Percentiles rank a stretch among this genome's conserved stretches.
Evolutionary conservation across 1,140 invertebrate genomes (phyloP).

Genomic region (Solen grandis): DNA sequence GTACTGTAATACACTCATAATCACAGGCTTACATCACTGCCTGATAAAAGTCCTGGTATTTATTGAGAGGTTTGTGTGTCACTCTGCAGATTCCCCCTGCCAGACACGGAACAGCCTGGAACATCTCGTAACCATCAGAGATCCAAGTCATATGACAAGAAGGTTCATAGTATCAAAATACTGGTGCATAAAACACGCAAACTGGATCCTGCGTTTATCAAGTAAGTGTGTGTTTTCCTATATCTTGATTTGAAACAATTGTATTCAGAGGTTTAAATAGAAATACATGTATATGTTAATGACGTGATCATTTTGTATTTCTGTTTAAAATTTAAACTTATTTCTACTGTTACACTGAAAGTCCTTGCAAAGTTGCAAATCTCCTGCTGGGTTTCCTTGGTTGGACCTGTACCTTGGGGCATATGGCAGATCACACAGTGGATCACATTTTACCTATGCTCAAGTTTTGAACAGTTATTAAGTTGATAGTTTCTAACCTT

Average conservation of each 20-base stretch:
- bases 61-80: too few species aligned
- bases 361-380: too few species aligned
- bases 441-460: too few species aligned
- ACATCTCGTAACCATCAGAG: slow-evolving; percentile 46
- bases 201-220: slow-evolving; percentile 75
- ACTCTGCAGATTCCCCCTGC: slow-evolving; percentile 63
- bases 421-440: too few species aligned
- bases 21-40: too few species aligned
- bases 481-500: too few species aligned
- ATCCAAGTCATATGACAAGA: slow-evolving; percentile 49
- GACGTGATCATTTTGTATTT: neutral
- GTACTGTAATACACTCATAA: too few species aligned
- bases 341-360: too few species aligned
- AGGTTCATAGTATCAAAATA: slow-evolving; percentile 67
- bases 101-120: slow-evolving; percentile 53
- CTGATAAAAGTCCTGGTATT: too few species aligned
- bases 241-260: neutral
- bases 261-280: neutral
- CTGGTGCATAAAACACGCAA: slow-evolving; percentile 70
- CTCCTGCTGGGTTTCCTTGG: neutral
- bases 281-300: neutral
- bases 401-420: too few species aligned
- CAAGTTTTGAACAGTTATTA: too few species aligned
- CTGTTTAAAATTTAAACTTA: neutral
- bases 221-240: slow-evolving; percentile 63